Evolutionary conservation across 2,797 vertebrate species (phyloP), one percentile per base, ranked within the genome.

Genomic region (Clarias fuscus): DNA sequence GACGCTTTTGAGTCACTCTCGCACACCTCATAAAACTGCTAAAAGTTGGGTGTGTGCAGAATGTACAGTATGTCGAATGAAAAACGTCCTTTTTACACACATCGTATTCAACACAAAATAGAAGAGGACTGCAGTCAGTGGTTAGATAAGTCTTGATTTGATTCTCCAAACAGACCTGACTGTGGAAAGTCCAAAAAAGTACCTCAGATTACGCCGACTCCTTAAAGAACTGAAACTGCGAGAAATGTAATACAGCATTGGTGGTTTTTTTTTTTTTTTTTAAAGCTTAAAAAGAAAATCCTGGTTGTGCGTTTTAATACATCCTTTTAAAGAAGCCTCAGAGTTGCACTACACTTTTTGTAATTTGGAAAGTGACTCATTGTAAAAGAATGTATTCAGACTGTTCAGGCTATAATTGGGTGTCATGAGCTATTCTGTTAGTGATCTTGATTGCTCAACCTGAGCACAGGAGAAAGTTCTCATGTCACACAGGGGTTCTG

Each of bases 171-270:
- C 22, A 64, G 22, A n/a, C 22, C 59, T 64, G 53, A 59, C 2
- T 15, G 10, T 40, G 61, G 61, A 64, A 80, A 64, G 59, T 80
- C 78, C 78, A 18, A 18, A 80, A 37, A n/a, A 80, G 78, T 80
- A 79, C 77, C 77, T 79, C 0, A 37, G 24, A 40, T 64, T 40
- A 37, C 59, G 43, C 2, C 59, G 64, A 27, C 33, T 43, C 14
- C 4, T 17, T n/a, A 14, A 43, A 80, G 78, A 80, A 80, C 78
- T 43, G 78, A 80, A 80, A 80, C 59, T 15, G 37, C 7, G 14
- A 43, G n/a, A n/a, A 78, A 59, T 7, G 30, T n/a, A 17, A 27
- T 3, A n/a, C 3, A 6, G 13, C 53, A 56, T 56, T 56, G 53
- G 14, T 56, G 14, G 2, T 53, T 53, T 56, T 14, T 56, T 56